phyloP scores from a whole-genome alignment of 2,797 vertebrate species.

The Tragelaphus eurycerus region DNA sequence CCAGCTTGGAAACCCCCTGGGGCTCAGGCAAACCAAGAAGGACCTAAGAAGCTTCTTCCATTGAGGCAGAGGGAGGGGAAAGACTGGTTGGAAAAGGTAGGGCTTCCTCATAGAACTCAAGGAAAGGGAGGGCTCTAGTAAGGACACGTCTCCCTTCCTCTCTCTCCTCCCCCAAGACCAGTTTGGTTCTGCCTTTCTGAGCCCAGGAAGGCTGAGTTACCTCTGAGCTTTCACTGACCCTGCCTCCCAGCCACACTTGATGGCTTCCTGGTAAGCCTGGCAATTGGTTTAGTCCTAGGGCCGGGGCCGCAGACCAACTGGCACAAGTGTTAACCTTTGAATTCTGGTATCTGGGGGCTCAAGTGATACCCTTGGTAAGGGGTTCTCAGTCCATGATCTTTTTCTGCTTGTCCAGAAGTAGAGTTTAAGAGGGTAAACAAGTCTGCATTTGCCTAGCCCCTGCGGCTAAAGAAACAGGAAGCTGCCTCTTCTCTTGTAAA shows the following conservation, averaged over 20 bases:
- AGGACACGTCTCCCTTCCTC: background rate
- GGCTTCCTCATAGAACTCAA: background rate
- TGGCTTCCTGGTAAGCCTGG: background rate
- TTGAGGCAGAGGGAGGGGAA: background rate
- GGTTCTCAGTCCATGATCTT: background rate
- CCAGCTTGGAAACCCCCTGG: background rate
- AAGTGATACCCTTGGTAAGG: background rate
- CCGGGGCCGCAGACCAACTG: background rate
- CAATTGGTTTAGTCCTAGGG: background rate
- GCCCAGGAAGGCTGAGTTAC: background rate
- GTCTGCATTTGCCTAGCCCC: constrained; percentile 20
- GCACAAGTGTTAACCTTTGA: background rate
- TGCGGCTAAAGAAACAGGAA: constrained; percentile 54
- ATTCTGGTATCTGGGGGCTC: background rate
- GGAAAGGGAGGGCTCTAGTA: background rate
- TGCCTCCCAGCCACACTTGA: background rate
- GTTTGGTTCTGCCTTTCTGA: background rate
- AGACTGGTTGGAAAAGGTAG: background rate
- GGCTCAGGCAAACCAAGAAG: background rate
- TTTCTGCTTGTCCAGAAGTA: background rate
- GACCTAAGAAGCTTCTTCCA: background rate
- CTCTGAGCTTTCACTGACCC: background rate
- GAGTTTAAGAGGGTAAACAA: background rate
- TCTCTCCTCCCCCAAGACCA: background rate
- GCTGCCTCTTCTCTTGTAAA: constrained; percentile 44